phyloP scores from a whole-genome alignment of 1,140 invertebrate genomes.

The Rhysida immarginata region DNA sequence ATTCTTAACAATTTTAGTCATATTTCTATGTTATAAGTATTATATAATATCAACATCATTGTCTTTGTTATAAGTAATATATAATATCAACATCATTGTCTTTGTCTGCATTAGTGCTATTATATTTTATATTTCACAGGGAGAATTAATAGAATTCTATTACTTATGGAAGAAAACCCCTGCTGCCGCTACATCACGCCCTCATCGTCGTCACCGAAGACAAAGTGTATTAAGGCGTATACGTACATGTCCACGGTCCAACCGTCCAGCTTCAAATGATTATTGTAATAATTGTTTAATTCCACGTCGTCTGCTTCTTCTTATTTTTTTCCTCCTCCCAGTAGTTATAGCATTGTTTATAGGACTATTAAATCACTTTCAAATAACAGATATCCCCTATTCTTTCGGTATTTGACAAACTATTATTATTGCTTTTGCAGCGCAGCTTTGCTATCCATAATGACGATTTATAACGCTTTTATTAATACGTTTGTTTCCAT shows the following conservation, averaged over 20 bases:
- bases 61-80: background rate
- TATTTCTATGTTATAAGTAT: background rate
- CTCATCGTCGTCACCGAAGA: slow-evolving; percentile 63
- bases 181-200: slow-evolving; percentile 84
- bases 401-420: no score
- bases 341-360: no score
- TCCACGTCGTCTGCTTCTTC: no score
- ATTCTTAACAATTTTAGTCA: background rate
- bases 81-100: background rate
- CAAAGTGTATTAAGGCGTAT: slow-evolving; percentile 78
- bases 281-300: no score
- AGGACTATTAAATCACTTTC: no score
- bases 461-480: no score
- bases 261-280: slow-evolving; percentile 26
- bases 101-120: background rate
- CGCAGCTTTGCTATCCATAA: no score
- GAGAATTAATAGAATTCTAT: slow-evolving; percentile 95
- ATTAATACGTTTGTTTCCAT: no score
- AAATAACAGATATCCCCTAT: no score
- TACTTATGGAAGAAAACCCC: slow-evolving; percentile 99
- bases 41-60: background rate
- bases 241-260: slow-evolving; percentile 38
- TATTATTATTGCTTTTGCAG: no score
- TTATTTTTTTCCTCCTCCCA: no score
- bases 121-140: slow-evolving; percentile 36